A percentile compares a stretch with the other conserved stretches of the same genome.
Evolutionary conservation across 2,888 invertebrate species (phyloP).

Genomic region (Serrognathus titanus): DNA sequence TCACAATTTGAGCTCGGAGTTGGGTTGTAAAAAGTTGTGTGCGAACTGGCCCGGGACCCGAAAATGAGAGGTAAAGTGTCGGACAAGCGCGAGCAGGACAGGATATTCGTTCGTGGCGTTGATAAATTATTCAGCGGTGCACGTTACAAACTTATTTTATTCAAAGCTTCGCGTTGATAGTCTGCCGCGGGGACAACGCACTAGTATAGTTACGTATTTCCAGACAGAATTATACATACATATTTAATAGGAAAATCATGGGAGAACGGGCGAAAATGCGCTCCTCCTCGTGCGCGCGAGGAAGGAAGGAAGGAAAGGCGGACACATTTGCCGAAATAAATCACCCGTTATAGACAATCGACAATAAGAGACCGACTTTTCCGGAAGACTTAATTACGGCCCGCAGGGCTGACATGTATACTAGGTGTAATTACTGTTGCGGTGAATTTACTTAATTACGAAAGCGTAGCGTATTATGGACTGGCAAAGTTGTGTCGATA

Average conservation of each 20-base stretch:
- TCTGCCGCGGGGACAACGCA: conserved; percentile 6
- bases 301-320: too few relatives aligned
- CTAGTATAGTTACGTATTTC: conserved; percentile 11
- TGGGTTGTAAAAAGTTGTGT: not conserved
- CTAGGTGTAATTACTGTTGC: conserved; percentile 33
- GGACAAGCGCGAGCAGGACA: too few relatives aligned
- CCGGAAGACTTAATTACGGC: not conserved
- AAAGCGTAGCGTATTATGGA: conserved; percentile 42
- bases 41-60: not conserved
- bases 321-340: too few relatives aligned
- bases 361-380: too few relatives aligned
- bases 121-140: conserved; percentile 11
- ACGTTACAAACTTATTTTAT: not conserved
- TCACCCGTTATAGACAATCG: too few relatives aligned
- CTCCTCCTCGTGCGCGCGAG: too few relatives aligned
- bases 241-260: conserved; percentile 19
- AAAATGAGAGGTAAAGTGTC: too few relatives aligned
- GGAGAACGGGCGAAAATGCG: not conserved
- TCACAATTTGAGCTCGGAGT: too few relatives aligned
- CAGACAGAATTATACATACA: conserved; percentile 19
- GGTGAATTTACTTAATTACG: conserved; percentile 42
- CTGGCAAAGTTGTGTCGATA: conserved; percentile 47
- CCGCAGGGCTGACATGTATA: conserved; percentile 1
- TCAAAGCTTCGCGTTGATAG: conserved; percentile 5
- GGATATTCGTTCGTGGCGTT: conserved; percentile 3